phyloP scores from a whole-genome alignment of 2,113 vertebrate genomes.

The Ginglymostoma cirratum region DNA sequence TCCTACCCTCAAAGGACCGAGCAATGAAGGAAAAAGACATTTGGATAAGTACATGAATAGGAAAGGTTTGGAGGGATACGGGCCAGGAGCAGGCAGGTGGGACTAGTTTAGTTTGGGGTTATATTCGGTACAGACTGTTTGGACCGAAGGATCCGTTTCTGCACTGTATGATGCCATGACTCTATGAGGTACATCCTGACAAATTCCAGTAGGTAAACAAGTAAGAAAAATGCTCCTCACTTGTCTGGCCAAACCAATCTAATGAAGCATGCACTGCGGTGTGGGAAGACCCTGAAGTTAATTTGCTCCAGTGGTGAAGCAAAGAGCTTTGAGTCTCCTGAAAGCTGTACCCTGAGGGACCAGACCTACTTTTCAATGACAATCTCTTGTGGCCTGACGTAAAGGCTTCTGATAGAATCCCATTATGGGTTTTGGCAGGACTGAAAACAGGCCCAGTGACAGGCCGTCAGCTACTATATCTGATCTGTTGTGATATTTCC shows the following conservation, averaged over 20 bases:
- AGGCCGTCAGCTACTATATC: neutral
- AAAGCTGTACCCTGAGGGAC: neutral
- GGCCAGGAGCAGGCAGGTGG: too few species aligned
- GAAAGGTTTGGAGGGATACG: too few species aligned
- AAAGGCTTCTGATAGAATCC: neutral
- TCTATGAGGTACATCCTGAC: neutral
- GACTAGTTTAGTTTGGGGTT: too few species aligned
- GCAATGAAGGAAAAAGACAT: too few species aligned
- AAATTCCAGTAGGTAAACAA: neutral
- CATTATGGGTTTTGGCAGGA: neutral
- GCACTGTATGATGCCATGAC: too few species aligned
- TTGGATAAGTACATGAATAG: too few species aligned
- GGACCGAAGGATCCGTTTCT: too few species aligned
- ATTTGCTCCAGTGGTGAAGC: neutral
- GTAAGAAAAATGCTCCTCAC: neutral
- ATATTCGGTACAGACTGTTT: too few species aligned
- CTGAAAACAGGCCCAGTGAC: neutral
- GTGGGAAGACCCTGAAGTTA: neutral
- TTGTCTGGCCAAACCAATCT: neutral
- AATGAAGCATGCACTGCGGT: neutral
- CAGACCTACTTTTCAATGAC: neutral
- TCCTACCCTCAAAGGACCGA: too few species aligned
- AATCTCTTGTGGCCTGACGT: neutral
- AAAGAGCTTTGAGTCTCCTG: neutral
- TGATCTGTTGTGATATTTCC: neutral